phyloP scores from a whole-genome alignment of 1,140 invertebrate species.

The Drosophila sucinea region DNA sequence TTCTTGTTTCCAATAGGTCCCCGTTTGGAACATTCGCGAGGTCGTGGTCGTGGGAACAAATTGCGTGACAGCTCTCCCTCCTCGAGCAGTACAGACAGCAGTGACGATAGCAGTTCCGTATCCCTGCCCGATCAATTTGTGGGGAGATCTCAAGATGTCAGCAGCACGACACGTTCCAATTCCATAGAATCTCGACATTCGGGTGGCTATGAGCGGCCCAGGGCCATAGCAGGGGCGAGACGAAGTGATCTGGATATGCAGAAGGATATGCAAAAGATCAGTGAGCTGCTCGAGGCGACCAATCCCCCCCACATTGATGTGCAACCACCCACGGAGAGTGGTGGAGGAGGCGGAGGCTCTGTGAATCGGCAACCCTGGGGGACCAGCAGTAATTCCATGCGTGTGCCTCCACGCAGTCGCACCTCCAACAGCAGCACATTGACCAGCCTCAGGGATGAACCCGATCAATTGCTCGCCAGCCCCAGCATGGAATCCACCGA shows the following conservation, averaged over 20 bases:
- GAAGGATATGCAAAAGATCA: constrained; percentile 66
- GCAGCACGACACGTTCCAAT: constrained; percentile 76
- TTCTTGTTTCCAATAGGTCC: constrained; percentile 42
- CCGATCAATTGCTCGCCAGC: constrained; percentile 68
- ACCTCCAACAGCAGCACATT: constrained; percentile 78
- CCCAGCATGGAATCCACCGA: constrained; percentile 82
- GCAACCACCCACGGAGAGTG: constrained; percentile 66
- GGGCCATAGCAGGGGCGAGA: constrained; percentile 71
- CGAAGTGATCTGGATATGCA: constrained; percentile 79
- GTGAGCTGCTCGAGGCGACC: constrained; percentile 54
- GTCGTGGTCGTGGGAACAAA: constrained; percentile 44
- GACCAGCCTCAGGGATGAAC: constrained; percentile 75
- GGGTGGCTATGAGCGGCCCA: constrained; percentile 70
- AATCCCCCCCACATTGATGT: constrained; percentile 74
- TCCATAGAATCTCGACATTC: constrained; percentile 75
- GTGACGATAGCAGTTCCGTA: constrained; percentile 65
- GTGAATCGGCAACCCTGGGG: constrained; percentile 45
- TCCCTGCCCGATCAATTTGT: constrained; percentile 55
- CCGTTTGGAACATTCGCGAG: constrained; percentile 58
- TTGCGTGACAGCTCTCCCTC: constrained; percentile 63
- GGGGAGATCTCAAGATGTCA: constrained; percentile 61
- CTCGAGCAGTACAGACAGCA: constrained; percentile 55
- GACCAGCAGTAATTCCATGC: constrained; percentile 54
- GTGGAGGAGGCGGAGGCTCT: constrained; percentile 7
- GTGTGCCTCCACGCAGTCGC: constrained; percentile 64